Base-by-base conservation (phyloP, 2,113 vertebrate species). In the Grammomys surdaster region DNA sequence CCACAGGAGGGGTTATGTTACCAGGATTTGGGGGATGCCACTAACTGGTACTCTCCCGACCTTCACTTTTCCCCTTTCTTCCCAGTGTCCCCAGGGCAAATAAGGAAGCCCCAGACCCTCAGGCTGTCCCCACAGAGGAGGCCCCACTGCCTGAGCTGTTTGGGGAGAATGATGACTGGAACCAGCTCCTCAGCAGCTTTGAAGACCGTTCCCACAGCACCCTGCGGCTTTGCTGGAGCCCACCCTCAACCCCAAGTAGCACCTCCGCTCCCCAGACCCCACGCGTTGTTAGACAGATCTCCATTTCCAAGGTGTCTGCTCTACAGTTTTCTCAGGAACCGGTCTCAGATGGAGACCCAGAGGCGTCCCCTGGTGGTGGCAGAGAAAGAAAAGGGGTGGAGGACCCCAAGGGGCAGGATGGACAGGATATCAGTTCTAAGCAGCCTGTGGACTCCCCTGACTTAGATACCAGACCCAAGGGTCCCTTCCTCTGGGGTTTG, bases 201-300 rank as follows among this genome's bases (percentile, higher is more conserved):
- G 8, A 75, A 84, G 94, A 91, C n/a, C 19, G 46, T 1, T 48
- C 63, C 0, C 73, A 31, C 5, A 4, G 14, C n/a, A 46, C 69
- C 70, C 54, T 89, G 20, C 94, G 96, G 82, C 86, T 97, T 17
- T 91, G 63, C 82, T 97, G 97, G 98, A 97, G 97, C 70, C 96
- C 95, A 0, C 94, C 97, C n/a, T 81, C 86, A 0, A 93, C 36
- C 40, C 97, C 95, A 0, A 77, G 31, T 4, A 7, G 40, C 7
- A 1, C 86, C 36, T 26, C 94, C 0, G 77, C 24, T 12, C 70
- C 95, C 56, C 82, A 43, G 10, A 91, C 73, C 0, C 96, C 97
- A 75, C 96, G 78, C 0, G 93, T 86, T 28, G 94, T 97, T 84
- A 96, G 96, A 82, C 97, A 96, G 82, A 96, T 98, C 82, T 98